Conservation (phyloP, 2,797 vertebrate species). For the Ficedula albicollis region DNA sequence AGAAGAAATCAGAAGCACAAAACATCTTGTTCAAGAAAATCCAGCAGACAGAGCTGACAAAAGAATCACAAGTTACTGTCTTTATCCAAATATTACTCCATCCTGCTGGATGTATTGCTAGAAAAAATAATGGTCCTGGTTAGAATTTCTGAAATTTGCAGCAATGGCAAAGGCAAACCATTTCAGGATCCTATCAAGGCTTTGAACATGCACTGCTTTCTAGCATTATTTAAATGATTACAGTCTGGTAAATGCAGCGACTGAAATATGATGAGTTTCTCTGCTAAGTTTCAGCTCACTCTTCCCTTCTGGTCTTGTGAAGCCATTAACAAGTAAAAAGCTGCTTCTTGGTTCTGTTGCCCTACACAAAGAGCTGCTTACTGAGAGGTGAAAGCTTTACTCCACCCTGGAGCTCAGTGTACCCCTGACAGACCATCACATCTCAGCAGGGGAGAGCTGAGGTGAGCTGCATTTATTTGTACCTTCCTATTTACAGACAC, state of each 20-base stretch:
- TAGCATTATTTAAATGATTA: neutral
- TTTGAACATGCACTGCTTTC: neutral
- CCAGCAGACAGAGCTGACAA: neutral
- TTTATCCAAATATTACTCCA: neutral
- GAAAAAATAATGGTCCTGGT: neutral
- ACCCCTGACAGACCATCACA: neutral
- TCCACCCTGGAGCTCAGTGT: rapidly evolving
- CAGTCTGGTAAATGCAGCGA: neutral
- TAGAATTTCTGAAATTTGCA: neutral
- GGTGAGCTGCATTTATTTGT: neutral
- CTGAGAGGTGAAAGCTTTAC: neutral
- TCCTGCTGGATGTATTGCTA: neutral
- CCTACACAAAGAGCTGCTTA: neutral
- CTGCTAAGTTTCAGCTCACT: neutral
- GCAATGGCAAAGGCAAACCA: neutral
- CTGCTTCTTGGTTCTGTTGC: neutral
- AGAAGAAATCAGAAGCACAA: neutral
- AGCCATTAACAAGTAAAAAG: neutral
- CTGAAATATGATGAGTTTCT: neutral
- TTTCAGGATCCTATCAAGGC: neutral
- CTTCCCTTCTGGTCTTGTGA: neutral
- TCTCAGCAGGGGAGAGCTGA: neutral
- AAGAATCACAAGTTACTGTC: neutral
- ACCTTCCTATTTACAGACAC: neutral
- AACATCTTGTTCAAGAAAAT: neutral